Evolutionary conservation across 2,113 vertebrate genomes (phyloP), one percentile per base, ranked within the genome.

Genomic region (Lepisosteus oculatus): DNA sequence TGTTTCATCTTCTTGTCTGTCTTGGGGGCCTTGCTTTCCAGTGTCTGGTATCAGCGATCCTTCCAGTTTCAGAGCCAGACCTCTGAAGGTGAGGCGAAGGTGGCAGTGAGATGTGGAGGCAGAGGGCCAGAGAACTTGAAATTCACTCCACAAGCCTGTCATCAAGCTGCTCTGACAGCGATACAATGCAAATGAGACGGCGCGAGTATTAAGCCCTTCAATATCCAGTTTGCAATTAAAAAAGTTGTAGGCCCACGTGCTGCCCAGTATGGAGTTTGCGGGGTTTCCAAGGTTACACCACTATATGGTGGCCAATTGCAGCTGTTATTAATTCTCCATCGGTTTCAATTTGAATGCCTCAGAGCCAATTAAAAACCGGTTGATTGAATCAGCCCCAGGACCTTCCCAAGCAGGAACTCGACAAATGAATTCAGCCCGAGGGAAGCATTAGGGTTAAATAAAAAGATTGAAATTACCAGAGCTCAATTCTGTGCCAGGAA

Each of bases 311-410:
- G 82, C 76, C 80, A 82, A 82, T 72, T 75, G 75, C 74, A 79
- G 75, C 77, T 82, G 83, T 85, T 85, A 86, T 90, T 89, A 86
- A 87, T 90, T 87, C 81, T 76, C 81, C 80, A 86, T 90, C 81
- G 80, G 79, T 83, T 90, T 90, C 75, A 81, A 83, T 90, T 87
- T 84, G 79, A 87, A 84, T 84, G 85, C 80, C 83, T 88, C 80
- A 85, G 82, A 89, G 82, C 84, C 87, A 90, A 87, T 88, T 90
- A 88, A 87, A 87, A 66, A 69, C 73, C 17, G 67, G 75, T 77
- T 89, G 87, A 90, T 86, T 89, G 85, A 86, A 87, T 87, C 77
- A 77, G 77, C 80, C 85, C 72, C 77, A 72, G 80, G 83, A 88
- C 79, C 79, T 84, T 84, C 79, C 79, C 51, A 76, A 86, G 78